phyloP scores from a whole-genome alignment of 2,113 vertebrate genomes.

The Sinocyclocheilus grahami region DNA sequence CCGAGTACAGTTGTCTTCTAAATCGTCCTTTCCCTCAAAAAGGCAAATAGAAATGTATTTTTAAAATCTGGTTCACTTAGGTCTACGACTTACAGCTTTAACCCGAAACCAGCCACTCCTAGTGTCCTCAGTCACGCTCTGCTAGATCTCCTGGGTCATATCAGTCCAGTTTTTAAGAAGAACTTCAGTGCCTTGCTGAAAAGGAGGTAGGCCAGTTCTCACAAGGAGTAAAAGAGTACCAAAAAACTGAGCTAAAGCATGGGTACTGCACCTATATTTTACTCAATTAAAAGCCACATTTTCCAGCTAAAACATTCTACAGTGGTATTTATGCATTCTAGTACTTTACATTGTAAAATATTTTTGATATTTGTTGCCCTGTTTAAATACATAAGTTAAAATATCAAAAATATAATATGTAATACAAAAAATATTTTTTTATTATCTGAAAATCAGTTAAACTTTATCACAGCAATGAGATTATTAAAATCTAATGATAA shows the following conservation, averaged over 20 bases:
- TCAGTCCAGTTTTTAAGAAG: constrained; percentile 94
- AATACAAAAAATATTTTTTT: background rate
- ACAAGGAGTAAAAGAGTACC: background rate
- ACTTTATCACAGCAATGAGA: too few relatives aligned
- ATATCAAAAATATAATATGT: background rate
- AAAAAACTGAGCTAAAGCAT: constrained; percentile 1
- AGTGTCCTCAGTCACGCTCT: constrained; percentile 94
- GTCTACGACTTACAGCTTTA: constrained; percentile 92
- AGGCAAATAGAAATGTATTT: background rate
- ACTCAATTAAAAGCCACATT: background rate
- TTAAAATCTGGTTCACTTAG: constrained; percentile 67
- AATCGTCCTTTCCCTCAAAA: background rate
- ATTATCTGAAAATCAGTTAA: background rate
- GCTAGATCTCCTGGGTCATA: constrained; percentile 91
- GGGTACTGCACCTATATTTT: background rate
- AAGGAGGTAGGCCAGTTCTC: constrained; percentile 79
- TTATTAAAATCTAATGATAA: background rate
- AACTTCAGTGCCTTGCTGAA: constrained; percentile 88
- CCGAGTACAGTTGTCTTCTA: background rate
- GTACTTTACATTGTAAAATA: background rate
- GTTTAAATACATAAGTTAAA: background rate
- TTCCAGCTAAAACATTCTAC: too few relatives aligned
- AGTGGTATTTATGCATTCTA: background rate
- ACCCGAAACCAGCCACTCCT: constrained; percentile 91
- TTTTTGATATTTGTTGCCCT: background rate